Percentiles rank a stretch among this genome's conserved stretches.
phyloP scores from a whole-genome alignment of 2,113 vertebrate species.

The Cynopterus brachyotis region DNA sequence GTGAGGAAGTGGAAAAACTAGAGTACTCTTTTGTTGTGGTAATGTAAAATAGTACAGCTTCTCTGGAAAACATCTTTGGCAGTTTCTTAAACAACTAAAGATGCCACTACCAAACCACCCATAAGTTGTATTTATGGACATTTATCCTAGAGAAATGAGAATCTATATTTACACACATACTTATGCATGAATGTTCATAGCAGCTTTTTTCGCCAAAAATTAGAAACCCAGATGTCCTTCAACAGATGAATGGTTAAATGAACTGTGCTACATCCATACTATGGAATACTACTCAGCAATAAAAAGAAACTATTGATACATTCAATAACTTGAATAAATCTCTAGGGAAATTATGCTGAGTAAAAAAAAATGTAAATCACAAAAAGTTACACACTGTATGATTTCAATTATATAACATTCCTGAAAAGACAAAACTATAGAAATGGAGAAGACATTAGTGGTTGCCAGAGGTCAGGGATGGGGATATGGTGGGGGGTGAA shows the following conservation, averaged over 20 bases:
- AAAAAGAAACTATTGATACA: not conserved
- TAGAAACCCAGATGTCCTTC: not conserved
- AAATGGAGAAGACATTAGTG: not conserved
- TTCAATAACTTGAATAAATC: not conserved
- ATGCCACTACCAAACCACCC: not conserved
- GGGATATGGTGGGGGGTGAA: not conserved
- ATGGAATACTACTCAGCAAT: slow-evolving; percentile 1
- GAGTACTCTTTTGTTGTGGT: not conserved
- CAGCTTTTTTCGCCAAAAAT: not conserved
- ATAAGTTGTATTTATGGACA: not conserved
- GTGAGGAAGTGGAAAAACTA: slow-evolving; percentile 25
- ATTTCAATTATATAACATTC: not conserved
- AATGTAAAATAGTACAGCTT: not conserved
- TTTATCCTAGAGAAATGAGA: slow-evolving; percentile 45
- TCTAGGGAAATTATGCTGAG: not conserved
- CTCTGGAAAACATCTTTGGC: not conserved
- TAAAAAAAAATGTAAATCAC: not conserved
- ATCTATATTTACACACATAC: slow-evolving; percentile 18
- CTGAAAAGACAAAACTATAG: not conserved
- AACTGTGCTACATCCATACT: not conserved
- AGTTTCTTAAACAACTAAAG: slow-evolving; percentile 30
- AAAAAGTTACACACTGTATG: not conserved
- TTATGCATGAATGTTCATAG: not conserved
- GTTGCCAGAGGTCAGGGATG: not conserved
- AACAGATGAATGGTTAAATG: slow-evolving; percentile 14